Conservation (phyloP, 2,797 vertebrate species). For the Sebastes cheni region DNA sequence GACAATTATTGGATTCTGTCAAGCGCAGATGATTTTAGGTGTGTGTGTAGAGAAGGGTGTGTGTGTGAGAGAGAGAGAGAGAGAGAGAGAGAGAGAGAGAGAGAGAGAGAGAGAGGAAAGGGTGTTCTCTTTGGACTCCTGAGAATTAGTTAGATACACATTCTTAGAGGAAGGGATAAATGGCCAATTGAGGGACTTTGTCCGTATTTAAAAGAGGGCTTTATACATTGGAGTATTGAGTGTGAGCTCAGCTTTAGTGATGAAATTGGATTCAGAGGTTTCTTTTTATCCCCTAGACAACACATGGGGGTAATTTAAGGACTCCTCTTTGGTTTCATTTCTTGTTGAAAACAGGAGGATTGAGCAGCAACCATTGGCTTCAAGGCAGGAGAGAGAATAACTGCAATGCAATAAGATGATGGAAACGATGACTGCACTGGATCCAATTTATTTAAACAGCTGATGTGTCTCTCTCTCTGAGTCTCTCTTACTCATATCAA, state of each 20-base stretch:
- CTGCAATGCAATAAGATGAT: slow-evolving; percentile 33
- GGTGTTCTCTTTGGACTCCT: slow-evolving; percentile 67
- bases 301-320: slow-evolving; percentile 73
- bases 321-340: slow-evolving; percentile 59
- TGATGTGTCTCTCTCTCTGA: not conserved
- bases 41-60: slow-evolving; percentile 5
- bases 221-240: slow-evolving; percentile 70
- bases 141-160: slow-evolving; percentile 72
- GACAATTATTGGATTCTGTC: slow-evolving; percentile 65
- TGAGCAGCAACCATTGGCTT: slow-evolving; percentile 16
- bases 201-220: slow-evolving; percentile 65
- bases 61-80: not conserved
- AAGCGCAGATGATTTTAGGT: slow-evolving; percentile 45
- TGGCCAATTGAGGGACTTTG: slow-evolving; percentile 70
- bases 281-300: slow-evolving; percentile 69
- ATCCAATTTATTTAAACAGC: not conserved
- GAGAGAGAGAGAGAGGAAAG: slow-evolving; percentile 26
- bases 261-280: slow-evolving; percentile 73
- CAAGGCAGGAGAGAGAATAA: not conserved
- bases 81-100: slow-evolving; percentile 5
- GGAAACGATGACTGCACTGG: slow-evolving; percentile 9
- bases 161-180: slow-evolving; percentile 70
- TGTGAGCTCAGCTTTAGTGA: slow-evolving; percentile 68
- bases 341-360: slow-evolving; percentile 30
- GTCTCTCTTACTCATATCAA: not conserved